A percentile compares a stretch with the other conserved stretches of the same genome.
Evolutionary conservation across 2,888 invertebrate genomes (phyloP).

Genomic region (Ormyrus nitidulus): DNA sequence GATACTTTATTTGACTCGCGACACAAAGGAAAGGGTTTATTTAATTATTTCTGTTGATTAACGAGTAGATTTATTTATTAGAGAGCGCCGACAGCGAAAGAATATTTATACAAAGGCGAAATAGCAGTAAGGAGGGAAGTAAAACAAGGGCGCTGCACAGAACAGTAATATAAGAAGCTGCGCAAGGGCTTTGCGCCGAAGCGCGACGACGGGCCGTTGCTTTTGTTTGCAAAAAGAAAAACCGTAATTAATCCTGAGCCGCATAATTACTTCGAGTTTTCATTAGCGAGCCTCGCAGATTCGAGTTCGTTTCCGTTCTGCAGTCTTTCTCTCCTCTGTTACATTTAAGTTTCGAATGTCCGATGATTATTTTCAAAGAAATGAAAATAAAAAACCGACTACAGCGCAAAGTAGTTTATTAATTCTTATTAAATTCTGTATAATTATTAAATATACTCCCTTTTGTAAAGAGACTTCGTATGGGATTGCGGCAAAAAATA

Average conservation of each 20-base stretch:
- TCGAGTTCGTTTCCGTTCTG: conserved; percentile 34
- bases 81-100: conserved; percentile 12
- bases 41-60: conserved; percentile 45
- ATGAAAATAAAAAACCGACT: neutral
- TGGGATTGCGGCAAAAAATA: too few species aligned
- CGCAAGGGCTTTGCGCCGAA: conserved; percentile 2
- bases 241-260: conserved; percentile 49
- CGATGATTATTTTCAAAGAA: conserved; percentile 4
- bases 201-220: neutral
- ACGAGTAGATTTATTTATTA: conserved; percentile 47
- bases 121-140: neutral
- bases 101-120: conserved; percentile 43
- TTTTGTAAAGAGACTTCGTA: too few species aligned
- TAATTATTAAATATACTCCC: neutral
- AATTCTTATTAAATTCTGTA: neutral
- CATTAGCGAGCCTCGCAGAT: conserved; percentile 39
- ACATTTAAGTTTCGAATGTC: conserved; percentile 1
- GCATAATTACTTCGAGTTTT: conserved; percentile 51
- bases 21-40: conserved; percentile 32
- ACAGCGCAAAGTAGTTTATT: neutral
- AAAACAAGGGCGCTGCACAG: neutral
- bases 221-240: conserved; percentile 48
- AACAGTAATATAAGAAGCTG: conserved; percentile 29
- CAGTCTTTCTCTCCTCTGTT: neutral
- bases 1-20: conserved; percentile 7